Percentiles rank a stretch among this genome's conserved stretches.
phyloP scores from a whole-genome alignment of 2,113 vertebrate genomes.

The Aphelocoma coerulescens region DNA sequence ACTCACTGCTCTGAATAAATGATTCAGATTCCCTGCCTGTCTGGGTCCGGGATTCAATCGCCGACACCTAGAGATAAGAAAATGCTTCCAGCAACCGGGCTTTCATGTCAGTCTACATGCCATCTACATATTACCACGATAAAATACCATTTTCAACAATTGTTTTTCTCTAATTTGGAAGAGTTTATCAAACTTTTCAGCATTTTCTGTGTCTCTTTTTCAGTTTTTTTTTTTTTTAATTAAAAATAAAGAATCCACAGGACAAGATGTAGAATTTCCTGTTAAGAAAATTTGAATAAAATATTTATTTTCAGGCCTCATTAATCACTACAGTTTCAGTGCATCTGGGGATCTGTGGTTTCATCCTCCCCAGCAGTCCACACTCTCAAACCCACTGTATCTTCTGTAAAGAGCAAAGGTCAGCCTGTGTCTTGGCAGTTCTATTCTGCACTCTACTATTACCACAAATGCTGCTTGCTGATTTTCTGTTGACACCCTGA shows the following conservation, averaged over 20 bases:
- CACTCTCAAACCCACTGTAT: background rate
- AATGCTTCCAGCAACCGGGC: background rate
- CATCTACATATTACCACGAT: background rate
- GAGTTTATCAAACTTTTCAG: background rate
- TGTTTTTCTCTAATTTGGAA: background rate
- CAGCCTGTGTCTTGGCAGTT: background rate
- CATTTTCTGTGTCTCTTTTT: background rate
- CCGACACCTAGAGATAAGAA: background rate
- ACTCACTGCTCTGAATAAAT: too few relatives aligned
- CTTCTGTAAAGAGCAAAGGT: background rate
- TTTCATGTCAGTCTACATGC: background rate
- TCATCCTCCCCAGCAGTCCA: background rate
- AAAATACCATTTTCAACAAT: background rate
- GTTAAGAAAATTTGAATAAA: background rate
- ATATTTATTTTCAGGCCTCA: background rate
- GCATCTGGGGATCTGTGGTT: conserved; percentile 4
- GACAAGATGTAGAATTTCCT: background rate
- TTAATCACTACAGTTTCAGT: conserved; percentile 19
- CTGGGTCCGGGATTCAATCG: too few relatives aligned
- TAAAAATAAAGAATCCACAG: background rate
- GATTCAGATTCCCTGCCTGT: too few relatives aligned
- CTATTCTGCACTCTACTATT: background rate
- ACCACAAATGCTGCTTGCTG: background rate
- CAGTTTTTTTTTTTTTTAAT: background rate
- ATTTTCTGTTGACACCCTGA: background rate